A percentile compares a stretch with the other conserved stretches of the same genome.
Evolutionary conservation across 2,888 invertebrate species (phyloP).

Genomic region (Hemicrepidius hirtus): DNA sequence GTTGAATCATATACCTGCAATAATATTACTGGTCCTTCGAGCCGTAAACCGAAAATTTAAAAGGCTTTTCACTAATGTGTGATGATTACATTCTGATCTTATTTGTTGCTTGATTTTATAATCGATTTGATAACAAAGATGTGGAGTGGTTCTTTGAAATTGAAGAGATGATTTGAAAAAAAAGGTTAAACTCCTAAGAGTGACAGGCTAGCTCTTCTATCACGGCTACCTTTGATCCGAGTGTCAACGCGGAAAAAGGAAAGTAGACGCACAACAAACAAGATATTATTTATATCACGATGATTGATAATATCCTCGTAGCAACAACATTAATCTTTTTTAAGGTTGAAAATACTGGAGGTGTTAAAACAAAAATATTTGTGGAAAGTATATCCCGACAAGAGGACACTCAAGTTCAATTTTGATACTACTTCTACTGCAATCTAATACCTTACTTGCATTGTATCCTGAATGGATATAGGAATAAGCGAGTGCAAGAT

Average conservation of each 20-base stretch:
- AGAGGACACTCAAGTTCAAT: constrained; percentile 3
- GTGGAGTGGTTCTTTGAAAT: background rate
- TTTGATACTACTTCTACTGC: constrained; percentile 21
- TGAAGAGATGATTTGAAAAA: constrained; percentile 1
- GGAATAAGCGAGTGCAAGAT: constrained; percentile 23
- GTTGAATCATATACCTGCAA: too few species aligned
- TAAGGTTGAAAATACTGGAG: constrained; percentile 3
- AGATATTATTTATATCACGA: constrained; percentile 30
- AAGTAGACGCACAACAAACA: constrained; percentile 32
- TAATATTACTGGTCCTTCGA: too few species aligned
- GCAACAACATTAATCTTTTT: constrained; percentile 26
- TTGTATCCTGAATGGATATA: constrained; percentile 20
- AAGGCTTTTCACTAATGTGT: too few species aligned
- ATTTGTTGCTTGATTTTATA: too few species aligned
- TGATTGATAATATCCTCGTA: constrained; percentile 30
- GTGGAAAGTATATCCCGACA: background rate
- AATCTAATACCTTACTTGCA: constrained; percentile 36
- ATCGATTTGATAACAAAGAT: background rate
- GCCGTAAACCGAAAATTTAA: too few species aligned
- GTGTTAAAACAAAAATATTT: background rate
- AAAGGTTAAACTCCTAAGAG: constrained; percentile 5
- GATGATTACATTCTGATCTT: too few species aligned
- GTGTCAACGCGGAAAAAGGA: constrained; percentile 11
- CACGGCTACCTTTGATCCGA: constrained; percentile 31
- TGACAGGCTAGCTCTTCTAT: constrained; percentile 24